Evolutionary conservation across 1,140 invertebrate genomes (phyloP), one percentile per base, ranked within the genome.

Genomic region (Megathymus violae): DNA sequence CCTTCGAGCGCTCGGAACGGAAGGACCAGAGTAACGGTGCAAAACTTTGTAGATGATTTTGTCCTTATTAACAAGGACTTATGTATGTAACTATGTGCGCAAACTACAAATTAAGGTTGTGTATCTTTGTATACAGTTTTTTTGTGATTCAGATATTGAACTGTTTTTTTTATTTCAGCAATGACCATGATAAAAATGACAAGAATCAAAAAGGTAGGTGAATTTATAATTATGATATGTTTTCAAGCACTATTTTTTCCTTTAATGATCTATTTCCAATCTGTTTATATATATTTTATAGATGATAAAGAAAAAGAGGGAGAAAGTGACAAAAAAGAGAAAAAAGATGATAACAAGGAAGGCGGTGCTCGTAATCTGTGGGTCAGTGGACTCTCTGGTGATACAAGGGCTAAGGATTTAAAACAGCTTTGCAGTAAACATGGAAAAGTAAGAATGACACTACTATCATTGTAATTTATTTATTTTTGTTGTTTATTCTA

Each of bases 361-460:
- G 82, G 88, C 60, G 88, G 88, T 11, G 86, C 88, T 16, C 93
- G 95, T 47, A 97, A 97, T 86, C 91, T 99, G 4, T 99, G 97
- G 97, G 97, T 99, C 38, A 98, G 97, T 76, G 97, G 97, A 19
- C 91, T 99, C 52, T 96, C 97, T 0, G 95, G 97, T 2, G 94
- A 95, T 27, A 98, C 97, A 16, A 93, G 96, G 31, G 98, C 98
- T 19, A 97, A 96, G 43, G 97, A 99, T 89, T 91, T 99, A 61
- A 99, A 99, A 85, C 94, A 96, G 58, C 93, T 98, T 13, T 98
- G 98, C 78, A 97, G 96, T 11, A 97, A 97, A 81, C 95, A 97
- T 93, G 98, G 97, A 71, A 99, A 98, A 94, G 88, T 90, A 76
- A 46, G 46, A n/a, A n/a, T n/a, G n/a, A n/a, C n/a, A n/a, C n/a